Base-by-base conservation (phyloP, 2,888 invertebrate genomes). In the Parnassius smintheus region DNA sequence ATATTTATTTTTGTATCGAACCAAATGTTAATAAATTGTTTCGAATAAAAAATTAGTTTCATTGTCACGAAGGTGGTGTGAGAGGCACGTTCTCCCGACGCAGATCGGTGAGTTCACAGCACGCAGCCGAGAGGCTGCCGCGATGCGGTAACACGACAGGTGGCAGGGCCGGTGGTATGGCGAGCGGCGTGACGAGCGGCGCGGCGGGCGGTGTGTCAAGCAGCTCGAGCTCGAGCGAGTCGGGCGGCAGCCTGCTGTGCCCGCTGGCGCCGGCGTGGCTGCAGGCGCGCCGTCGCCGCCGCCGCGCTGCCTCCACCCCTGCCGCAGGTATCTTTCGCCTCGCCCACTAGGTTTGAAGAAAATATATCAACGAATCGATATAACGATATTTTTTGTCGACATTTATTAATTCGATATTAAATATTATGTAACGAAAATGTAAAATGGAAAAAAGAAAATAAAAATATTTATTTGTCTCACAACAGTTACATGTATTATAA, bases 251-350 rank as follows among this genome's bases (percentile, higher is more conserved):
- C 67, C 72, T 83, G 76, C 73, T 89, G 72, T 86, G 88, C 74
- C 75, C 86, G 66, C 76, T 86, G 67, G 85, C 88, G 66, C 85
- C 88, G 60, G 79, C 81, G 69, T 91, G 90, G 89, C 76, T 88
- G 66, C 74, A 81, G 9, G 75, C 82, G 55, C 80, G 75, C 42
- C 72, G 77, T 60, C 69, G 88, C 41, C 81, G 81, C 49, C 80
- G 83, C 63, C 76, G 78, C 62, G 76, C 77, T 56, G 66, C 72
- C 10, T 42, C 77, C 56, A 65, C 72, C 10, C 45, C 52, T 22
- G 63, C 68, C 52, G 58, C 72, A 67, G 74, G 73, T 73, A 62
- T 41, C 13, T 2, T 41, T 25, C 44, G 10, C 50, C 22, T 12
- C 44, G 25, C 44, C 45, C 2, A 12, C 35, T 7, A 7, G 35